phyloP scores from a whole-genome alignment of 2,113 vertebrate species.

The Nerophis ophidion region DNA sequence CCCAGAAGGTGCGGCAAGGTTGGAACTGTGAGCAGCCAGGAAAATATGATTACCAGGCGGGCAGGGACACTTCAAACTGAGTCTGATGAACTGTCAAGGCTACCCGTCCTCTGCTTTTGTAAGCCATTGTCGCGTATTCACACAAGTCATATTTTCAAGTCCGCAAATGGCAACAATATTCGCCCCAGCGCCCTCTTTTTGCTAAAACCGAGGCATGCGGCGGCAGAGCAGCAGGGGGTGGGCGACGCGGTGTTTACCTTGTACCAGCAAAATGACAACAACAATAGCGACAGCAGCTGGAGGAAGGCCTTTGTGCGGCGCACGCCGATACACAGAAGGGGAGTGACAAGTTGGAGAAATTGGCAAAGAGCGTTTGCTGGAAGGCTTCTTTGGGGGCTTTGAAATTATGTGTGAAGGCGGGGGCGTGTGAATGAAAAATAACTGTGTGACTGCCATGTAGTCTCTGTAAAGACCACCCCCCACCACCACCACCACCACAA shows the following conservation, averaged over 20 bases:
- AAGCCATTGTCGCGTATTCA: conserved; percentile 3
- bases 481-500: not conserved
- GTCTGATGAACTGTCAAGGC: conserved; percentile 4
- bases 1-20: not conserved
- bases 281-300: conserved; percentile 37
- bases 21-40: not conserved
- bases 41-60: conserved; percentile 2
- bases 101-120: not conserved
- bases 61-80: not conserved
- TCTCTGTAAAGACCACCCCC: conserved; percentile 39
- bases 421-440: conserved; percentile 64
- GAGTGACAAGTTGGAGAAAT: conserved; percentile 67
- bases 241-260: conserved; percentile 19
- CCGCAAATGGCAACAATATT: not conserved
- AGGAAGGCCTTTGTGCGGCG: conserved; percentile 6
- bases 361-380: conserved; percentile 56
- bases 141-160: conserved; percentile 2
- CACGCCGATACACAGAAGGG: conserved; percentile 4
- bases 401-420: conserved; percentile 58
- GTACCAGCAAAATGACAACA: conserved; percentile 45
- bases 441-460: conserved; percentile 39
- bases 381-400: conserved; percentile 64
- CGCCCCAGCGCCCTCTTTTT: not conserved
- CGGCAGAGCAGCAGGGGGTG: not conserved
- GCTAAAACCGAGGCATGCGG: conserved; percentile 2